Percentiles rank a stretch among this genome's conserved stretches.
These are phyloP conservation scores for Rhorus exstirpatorius DNA, from an alignment of 2,888 invertebrate genomes.

Conservation along the genomic window DNA sequence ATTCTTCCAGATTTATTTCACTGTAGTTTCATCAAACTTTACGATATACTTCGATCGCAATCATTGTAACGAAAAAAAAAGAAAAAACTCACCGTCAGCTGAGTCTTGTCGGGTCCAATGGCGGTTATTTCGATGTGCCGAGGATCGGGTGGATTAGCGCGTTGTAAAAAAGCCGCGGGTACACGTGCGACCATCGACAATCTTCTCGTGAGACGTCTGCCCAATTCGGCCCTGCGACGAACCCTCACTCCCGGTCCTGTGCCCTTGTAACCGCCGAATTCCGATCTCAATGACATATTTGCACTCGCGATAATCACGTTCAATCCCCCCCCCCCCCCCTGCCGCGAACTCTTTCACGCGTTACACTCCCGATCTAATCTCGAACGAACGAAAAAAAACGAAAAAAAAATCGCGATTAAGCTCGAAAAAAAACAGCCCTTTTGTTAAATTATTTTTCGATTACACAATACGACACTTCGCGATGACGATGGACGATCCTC, in stretches of 20 bases:
- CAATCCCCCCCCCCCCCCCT: too few species aligned
- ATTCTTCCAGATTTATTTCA: too few species aligned
- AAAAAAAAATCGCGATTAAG: neutral
- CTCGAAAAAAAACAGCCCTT: neutral
- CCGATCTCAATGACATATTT: conserved; percentile 78
- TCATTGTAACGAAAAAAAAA: conserved; percentile 1
- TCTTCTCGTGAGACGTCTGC: conserved; percentile 88
- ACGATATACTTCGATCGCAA: too few species aligned
- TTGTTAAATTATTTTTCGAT: neutral
- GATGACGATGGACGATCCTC: neutral
- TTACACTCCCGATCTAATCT: neutral
- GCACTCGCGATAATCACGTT: conserved; percentile 4
- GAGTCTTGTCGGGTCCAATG: conserved; percentile 89
- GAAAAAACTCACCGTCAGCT: conserved; percentile 88
- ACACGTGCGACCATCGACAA: conserved; percentile 88
- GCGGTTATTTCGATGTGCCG: conserved; percentile 89
- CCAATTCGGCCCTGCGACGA: conserved; percentile 87
- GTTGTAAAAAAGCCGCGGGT: conserved; percentile 88
- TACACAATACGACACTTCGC: neutral
- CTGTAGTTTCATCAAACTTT: too few species aligned
- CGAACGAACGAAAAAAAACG: neutral
- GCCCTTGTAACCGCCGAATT: conserved; percentile 82
- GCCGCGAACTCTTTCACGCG: neutral
- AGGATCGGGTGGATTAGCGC: conserved; percentile 84
- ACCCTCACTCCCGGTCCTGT: conserved; percentile 81